These are phyloP conservation scores for Leucania comma DNA, from an alignment of 2,888 invertebrate genomes.

Conservation along the genomic window DNA sequence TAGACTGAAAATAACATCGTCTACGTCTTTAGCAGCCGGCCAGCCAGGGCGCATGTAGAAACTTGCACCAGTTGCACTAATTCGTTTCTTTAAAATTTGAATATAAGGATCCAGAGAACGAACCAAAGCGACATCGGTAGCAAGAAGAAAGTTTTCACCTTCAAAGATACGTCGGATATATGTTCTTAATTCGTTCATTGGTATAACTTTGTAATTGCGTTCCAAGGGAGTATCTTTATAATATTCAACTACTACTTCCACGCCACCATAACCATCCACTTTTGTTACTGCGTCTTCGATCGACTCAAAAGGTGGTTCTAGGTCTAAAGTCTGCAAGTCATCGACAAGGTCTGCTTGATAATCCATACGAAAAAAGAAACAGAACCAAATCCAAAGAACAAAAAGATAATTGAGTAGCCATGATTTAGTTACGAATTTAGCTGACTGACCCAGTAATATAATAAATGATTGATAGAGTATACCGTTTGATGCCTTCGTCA, in stretches of 20 bases:
- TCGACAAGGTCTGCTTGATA: constrained; percentile 78
- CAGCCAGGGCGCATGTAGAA: constrained; percentile 78
- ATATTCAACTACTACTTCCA: constrained; percentile 61
- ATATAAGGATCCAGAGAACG: constrained; percentile 59
- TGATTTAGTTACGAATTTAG: constrained; percentile 70
- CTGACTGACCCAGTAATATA: constrained; percentile 77
- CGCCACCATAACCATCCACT: constrained; percentile 74
- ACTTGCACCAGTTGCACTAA: constrained; percentile 65
- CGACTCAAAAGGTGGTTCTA: constrained; percentile 72
- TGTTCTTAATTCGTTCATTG: constrained; percentile 52
- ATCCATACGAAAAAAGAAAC: constrained; percentile 76
- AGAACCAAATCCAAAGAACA: constrained; percentile 80
- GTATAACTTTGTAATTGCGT: constrained; percentile 61
- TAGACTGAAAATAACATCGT: constrained; percentile 59
- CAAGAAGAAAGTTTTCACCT: constrained; percentile 74
- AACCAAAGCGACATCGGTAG: constrained; percentile 62
- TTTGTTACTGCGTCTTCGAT: constrained; percentile 70
- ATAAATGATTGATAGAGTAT: constrained; percentile 69
- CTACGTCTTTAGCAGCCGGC: constrained; percentile 71
- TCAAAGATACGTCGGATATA: constrained; percentile 66
- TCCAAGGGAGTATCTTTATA: constrained; percentile 68
- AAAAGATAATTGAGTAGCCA: constrained; percentile 72
- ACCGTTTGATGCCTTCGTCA: constrained; percentile 41
- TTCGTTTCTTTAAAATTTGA: constrained; percentile 70
- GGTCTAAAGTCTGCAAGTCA: constrained; percentile 69